Conservation (phyloP, 2,113 vertebrate genomes). For the Macaca nemestrina region DNA sequence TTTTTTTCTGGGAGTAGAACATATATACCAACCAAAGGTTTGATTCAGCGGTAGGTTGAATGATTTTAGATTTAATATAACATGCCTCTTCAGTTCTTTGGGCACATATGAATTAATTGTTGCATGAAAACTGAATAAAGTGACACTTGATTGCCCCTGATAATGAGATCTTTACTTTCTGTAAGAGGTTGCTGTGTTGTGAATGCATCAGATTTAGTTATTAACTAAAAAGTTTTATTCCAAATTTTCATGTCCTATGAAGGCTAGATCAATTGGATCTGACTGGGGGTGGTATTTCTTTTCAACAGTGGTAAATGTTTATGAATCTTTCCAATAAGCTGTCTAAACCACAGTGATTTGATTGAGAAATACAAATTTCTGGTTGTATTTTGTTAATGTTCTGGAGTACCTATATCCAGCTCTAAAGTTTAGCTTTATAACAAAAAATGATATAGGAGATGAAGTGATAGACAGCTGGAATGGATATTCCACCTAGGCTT, state of each 20-base stretch:
- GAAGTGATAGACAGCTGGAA: neutral
- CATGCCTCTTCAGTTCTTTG: neutral
- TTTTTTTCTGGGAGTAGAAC: neutral
- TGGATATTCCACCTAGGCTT: neutral
- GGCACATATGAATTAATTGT: neutral
- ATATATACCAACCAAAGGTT: neutral
- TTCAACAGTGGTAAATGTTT: neutral
- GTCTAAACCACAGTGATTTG: constrained; percentile 7
- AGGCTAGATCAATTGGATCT: neutral
- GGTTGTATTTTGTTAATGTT: neutral
- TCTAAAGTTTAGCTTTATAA: neutral
- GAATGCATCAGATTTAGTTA: constrained; percentile 6
- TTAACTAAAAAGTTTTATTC: constrained; percentile 29
- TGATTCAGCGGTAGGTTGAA: neutral
- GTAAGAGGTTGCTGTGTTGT: neutral
- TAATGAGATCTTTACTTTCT: neutral
- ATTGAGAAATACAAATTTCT: constrained; percentile 15
- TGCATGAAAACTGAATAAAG: neutral
- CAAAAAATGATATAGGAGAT: neutral
- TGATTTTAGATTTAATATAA: constrained; percentile 23
- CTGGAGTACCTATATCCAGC: neutral
- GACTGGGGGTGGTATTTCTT: neutral
- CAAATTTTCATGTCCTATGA: neutral
- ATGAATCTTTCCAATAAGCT: neutral
- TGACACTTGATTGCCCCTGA: neutral